Evolutionary conservation across 2,888 invertebrate species (phyloP).

Genomic region (Tribolium freemani): DNA sequence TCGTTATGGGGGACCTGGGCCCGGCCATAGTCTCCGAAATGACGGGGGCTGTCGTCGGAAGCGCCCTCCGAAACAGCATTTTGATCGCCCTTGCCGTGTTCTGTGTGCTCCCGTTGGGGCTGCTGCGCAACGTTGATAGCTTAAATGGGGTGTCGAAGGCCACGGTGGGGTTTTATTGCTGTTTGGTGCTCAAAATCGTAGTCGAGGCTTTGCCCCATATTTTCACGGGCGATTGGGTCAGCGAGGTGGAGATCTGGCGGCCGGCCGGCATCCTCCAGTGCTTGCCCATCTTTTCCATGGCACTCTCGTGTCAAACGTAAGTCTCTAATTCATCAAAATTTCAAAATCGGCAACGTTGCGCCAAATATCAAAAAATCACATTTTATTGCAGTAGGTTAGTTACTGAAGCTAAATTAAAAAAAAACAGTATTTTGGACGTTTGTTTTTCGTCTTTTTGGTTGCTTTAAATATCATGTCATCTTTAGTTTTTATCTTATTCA

Average conservation of each 20-base stretch:
- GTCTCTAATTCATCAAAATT: not conserved
- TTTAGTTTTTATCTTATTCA: too few species aligned
- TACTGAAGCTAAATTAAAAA: too few species aligned
- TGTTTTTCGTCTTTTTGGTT: too few species aligned
- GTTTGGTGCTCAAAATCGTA: constrained; percentile 90
- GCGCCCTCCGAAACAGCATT: constrained; percentile 74
- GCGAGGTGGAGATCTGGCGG: constrained; percentile 83
- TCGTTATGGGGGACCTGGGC: constrained; percentile 97
- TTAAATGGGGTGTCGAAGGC: constrained; percentile 89
- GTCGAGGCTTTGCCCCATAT: constrained; percentile 84
- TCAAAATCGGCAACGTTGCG: not conserved
- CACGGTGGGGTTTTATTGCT: constrained; percentile 92
- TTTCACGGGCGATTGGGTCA: constrained; percentile 80
- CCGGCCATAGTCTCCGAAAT: constrained; percentile 90
- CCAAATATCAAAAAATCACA: too few species aligned
- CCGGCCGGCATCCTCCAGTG: constrained; percentile 90
- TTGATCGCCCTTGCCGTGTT: constrained; percentile 81
- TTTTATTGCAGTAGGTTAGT: too few species aligned
- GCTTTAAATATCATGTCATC: too few species aligned
- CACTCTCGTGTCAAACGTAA: constrained; percentile 96
- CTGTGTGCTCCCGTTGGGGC: constrained; percentile 90
- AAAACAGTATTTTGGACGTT: too few species aligned
- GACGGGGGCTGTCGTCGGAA: constrained; percentile 60
- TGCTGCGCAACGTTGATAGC: constrained; percentile 91
- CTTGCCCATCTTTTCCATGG: constrained; percentile 96